A percentile compares a stretch with the other conserved stretches of the same genome.
Evolutionary conservation across 2,888 invertebrate genomes (phyloP).

Genomic region (Thymelicus sylvestris): DNA sequence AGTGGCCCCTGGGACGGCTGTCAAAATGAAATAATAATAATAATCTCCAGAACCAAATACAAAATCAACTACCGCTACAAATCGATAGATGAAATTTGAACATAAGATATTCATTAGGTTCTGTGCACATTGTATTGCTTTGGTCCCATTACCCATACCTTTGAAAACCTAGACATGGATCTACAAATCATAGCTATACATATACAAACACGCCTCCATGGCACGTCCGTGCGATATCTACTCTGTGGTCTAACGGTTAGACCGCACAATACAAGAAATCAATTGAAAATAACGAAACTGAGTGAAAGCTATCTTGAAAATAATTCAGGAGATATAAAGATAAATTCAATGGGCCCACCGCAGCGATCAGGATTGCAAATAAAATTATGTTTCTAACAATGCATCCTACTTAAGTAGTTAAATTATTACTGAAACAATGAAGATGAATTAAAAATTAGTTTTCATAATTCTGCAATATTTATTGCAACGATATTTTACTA

Average conservation of each 20-base stretch:
- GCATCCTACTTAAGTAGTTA: neutral
- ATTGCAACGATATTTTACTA: too few relatives aligned
- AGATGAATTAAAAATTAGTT: too few relatives aligned
- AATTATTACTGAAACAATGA: too few relatives aligned
- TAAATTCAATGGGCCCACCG: conserved; percentile 69
- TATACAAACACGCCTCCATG: neutral
- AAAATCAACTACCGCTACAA: too few relatives aligned
- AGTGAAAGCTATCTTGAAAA: conserved; percentile 49
- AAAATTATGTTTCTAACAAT: conserved; percentile 10
- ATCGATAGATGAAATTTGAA: too few relatives aligned
- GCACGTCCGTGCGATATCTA: neutral
- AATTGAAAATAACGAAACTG: conserved; percentile 52
- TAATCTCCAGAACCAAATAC: too few relatives aligned
- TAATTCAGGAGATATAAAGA: conserved; percentile 59
- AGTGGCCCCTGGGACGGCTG: too few relatives aligned
- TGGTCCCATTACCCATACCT: neutral
- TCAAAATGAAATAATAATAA: too few relatives aligned
- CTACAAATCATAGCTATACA: neutral
- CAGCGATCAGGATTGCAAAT: conserved; percentile 44
- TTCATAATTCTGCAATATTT: too few relatives aligned
- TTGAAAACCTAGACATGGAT: neutral
- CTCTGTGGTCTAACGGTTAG: conserved; percentile 50
- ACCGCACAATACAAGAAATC: conserved; percentile 49
- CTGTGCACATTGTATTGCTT: too few relatives aligned
- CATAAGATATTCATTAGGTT: too few relatives aligned